Evolutionary conservation across 2,888 invertebrate species (phyloP), one percentile per base, ranked within the genome.

Genomic region (Gymnoscelis rufifasciata): DNA sequence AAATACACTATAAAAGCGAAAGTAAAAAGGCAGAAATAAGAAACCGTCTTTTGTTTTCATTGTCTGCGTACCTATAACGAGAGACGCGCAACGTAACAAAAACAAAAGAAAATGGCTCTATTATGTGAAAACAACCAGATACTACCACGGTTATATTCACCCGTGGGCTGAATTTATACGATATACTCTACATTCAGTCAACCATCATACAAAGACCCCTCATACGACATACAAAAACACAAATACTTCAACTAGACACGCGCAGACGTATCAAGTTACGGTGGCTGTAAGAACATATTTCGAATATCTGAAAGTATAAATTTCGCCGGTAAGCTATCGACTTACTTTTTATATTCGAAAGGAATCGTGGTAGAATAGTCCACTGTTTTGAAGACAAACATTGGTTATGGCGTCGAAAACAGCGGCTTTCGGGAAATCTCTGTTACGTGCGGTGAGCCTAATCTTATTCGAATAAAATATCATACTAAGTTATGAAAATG

Each of bases 71-170:
- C 83, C 83, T 81, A 80, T 83, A 83, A 83, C 82, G 78, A 73
- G 78, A 73, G 77, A 74, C 71, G 72, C 71, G 74, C 65, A 69
- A 74, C 75, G 80, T 74, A 78, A 83, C 83, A 87, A 88, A 88
- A 88, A 87, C 87, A 86, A 83, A 87, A 86, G 86, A 80, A 87
- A 86, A 88, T 84, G 77, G 83, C 81, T 86, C 84, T 84, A 88
- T 88, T 87, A 87, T 88, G 86, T 87, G 88, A 87, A 87, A 88
- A 88, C 87, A 88, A 83, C 77, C 78, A 70, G 74, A 79, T 78
- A 83, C 82, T 82, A 81, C 74, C 74, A 74, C 81, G 78, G 81
- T 83, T 86, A 83, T 87, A 80, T 78, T 83, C 78, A 75, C 83
- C 86, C 84, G 84, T 83, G 84, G 84, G 78, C 78, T 76, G 87